Conservation (phyloP, 2,113 vertebrate genomes). For the Melanocharis versteri region DNA sequence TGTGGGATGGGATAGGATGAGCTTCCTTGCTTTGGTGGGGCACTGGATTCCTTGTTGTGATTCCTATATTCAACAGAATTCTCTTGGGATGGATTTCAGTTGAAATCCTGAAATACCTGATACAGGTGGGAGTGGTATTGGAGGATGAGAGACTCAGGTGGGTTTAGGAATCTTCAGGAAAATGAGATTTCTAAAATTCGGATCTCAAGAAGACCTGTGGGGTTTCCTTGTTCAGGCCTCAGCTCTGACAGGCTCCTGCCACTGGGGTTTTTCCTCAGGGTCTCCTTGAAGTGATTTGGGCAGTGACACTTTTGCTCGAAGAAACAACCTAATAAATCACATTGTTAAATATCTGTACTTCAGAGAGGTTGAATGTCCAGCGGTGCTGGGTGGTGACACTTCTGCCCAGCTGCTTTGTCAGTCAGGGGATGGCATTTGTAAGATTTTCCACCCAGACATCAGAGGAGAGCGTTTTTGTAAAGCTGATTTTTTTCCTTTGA, state of each 20-base stretch:
- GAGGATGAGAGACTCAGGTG: not conserved
- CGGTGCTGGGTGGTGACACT: not conserved
- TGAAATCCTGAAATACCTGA: not conserved
- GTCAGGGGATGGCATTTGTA: not conserved
- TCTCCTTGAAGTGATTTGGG: not conserved
- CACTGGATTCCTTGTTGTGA: not conserved
- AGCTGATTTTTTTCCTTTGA: not conserved
- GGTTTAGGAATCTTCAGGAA: not conserved
- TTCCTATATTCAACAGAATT: not conserved
- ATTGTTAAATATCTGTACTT: not conserved
- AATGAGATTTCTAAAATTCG: not conserved
- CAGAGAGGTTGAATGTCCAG: not conserved
- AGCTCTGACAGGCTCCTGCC: not conserved
- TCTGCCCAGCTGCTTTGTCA: not conserved
- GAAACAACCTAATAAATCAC: not conserved
- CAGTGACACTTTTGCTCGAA: not conserved
- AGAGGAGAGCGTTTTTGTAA: not conserved
- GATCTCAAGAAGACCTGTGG: rapidly evolving
- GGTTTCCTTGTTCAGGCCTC: not conserved
- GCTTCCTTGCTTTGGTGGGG: not conserved
- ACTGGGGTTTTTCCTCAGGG: not conserved
- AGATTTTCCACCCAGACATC: constrained; percentile 22
- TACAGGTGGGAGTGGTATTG: rapidly evolving
- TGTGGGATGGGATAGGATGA: rapidly evolving
- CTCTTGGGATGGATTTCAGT: rapidly evolving